Base-by-base conservation (phyloP, 2,888 invertebrate genomes). In the Tholera decimalis region DNA sequence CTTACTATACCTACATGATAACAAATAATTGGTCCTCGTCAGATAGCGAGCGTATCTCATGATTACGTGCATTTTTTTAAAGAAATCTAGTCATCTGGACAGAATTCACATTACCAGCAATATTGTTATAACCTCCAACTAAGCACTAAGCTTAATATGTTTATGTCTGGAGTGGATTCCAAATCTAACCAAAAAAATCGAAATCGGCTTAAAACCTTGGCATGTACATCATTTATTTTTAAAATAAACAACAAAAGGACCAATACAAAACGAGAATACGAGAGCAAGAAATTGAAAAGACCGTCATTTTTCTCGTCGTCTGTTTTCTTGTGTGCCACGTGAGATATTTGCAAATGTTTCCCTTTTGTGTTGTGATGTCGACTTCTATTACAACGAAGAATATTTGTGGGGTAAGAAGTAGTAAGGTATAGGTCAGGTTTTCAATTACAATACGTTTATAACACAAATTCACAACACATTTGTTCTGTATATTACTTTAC, bases 331-430 rank as follows among this genome's bases (percentile, higher is more conserved):
- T 61, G 1, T 47, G 60, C 44, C 53, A 58, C 20, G 8, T 8
- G 68, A 73, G 43, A 20, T 61, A 41, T 67, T 77, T 53, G 47
- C 51, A 59, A 63, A 63, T 69, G 46, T 69, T 78, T 60, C 15
- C 9, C 47, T 39, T 44, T 20, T 56, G 37, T 57, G 41, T 53
- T 47, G 53, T 53, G 59, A 59, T 58, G 22, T 41, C 22, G 51
- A 6, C 11, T 62, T 35, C 8, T 20, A 26, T 49, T 39, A 54
- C 49, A 24, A 20, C 11, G 20, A 46, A 49, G 9, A 8, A 11
- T 41, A 28, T 49, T 6, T 22, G n/a, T 11, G 9, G n/a, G 7
- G 22, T 26, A 13, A 15, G 18, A 37, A 37, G 35, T 33, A 47
- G 37, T 28, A n/a, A 28, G 35, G n/a, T 26, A 15, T 46, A 44